Evolutionary conservation across 1,140 invertebrate species (phyloP).

Genomic region (Mactra quadrangularis): DNA sequence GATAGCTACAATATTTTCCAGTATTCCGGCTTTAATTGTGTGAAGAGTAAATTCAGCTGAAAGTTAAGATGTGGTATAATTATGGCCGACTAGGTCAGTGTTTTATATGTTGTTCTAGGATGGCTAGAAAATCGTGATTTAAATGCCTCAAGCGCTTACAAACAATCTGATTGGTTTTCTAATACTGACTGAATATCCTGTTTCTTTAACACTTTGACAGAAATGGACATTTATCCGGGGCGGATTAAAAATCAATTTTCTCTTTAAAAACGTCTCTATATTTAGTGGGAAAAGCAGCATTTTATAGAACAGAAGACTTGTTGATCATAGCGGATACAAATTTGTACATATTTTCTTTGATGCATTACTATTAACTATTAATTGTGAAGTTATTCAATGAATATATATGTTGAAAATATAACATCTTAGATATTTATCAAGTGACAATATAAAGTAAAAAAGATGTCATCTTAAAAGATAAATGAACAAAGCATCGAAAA

Average conservation of each 20-base stretch:
- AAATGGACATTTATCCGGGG: constrained; percentile 54
- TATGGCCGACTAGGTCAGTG: constrained; percentile 27
- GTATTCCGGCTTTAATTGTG: constrained; percentile 46
- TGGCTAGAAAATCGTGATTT: constrained; percentile 32
- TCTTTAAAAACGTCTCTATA: constrained; percentile 53
- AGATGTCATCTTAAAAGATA: no score
- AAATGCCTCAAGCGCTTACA: constrained; percentile 27
- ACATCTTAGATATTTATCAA: no score
- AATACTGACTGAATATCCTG: constrained; percentile 8
- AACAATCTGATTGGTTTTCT: constrained; percentile 27
- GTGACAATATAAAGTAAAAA: no score
- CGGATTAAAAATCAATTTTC: constrained; percentile 63
- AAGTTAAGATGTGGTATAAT: constrained; percentile 41
- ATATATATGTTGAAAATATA: no score
- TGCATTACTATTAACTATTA: no score
- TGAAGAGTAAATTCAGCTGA: constrained; percentile 41
- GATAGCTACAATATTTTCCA: constrained; percentile 46
- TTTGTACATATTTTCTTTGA: no score
- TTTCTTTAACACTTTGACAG: constrained; percentile 12
- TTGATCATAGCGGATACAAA: neutral
- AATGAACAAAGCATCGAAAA: no score
- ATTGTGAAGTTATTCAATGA: no score
- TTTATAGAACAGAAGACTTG: neutral
- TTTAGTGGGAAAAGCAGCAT: constrained; percentile 11
- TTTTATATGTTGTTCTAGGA: constrained; percentile 29